Evolutionary conservation across 2,113 vertebrate genomes (phyloP).

Genomic region (Cottus gobio): DNA sequence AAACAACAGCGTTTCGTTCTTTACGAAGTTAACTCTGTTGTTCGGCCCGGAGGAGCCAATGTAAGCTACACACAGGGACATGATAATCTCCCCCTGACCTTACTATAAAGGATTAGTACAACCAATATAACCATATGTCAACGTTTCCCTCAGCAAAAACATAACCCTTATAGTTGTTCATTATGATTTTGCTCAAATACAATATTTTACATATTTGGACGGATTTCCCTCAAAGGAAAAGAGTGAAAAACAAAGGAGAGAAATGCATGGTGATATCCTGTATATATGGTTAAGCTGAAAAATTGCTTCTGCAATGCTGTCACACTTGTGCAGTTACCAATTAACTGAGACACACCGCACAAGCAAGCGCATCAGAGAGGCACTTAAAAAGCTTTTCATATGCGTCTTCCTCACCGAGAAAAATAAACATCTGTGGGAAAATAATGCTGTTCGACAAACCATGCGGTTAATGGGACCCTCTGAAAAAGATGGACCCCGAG

Average conservation of each 20-base stretch:
- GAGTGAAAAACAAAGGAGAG: neutral
- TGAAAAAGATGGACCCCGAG: neutral
- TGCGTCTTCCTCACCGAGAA: neutral
- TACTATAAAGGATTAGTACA: neutral
- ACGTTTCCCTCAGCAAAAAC: neutral
- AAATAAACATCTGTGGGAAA: neutral
- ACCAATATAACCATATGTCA: neutral
- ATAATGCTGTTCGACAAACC: neutral
- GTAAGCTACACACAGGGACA: neutral
- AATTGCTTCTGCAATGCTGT: neutral
- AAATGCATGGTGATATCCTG: neutral
- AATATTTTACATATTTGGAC: neutral
- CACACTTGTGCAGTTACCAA: neutral
- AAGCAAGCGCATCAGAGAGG: neutral
- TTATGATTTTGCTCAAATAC: too few relatives aligned
- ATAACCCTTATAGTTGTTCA: neutral
- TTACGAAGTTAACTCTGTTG: neutral
- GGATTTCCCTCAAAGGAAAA: neutral
- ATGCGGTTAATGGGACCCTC: neutral
- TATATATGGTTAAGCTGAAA: neutral
- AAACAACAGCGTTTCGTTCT: conserved; percentile 12
- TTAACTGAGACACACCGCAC: neutral
- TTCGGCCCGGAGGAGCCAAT: neutral
- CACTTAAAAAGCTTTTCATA: neutral
- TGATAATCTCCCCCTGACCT: neutral